Base-by-base conservation (phyloP, 2,888 invertebrate genomes). In the Xylophagus ater region DNA sequence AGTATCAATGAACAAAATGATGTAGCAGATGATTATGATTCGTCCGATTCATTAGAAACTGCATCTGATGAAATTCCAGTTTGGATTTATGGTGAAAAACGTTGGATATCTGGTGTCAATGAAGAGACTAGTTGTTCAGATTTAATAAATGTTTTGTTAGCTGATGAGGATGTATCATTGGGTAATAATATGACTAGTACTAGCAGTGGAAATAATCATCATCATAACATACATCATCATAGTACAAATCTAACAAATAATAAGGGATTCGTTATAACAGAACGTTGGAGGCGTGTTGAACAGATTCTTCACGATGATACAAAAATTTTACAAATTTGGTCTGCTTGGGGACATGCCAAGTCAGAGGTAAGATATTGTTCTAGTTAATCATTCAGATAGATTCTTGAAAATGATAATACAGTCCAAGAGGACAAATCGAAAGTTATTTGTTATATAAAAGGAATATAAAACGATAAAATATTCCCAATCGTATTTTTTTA, bases 31-130 rank as follows among this genome's bases (percentile, higher is more conserved):
- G 51, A 49, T 15, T 49, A 47, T 33, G 54, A 55, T 45, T 54
- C 56, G 10, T 49, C 50, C 28, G 55, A 49, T 24, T 55, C 55
- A 18, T 46, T 53, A 45, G 56, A 57, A 44, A 55, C 54, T 3
- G 46, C 49, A 23, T 53, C 55, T 19, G 77, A 77, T 55, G 80
- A 81, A 57, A 72, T 83, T 26, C 79, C 81, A 8, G 78, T 87
- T 47, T 73, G 83, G 71, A 76, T 86, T 17, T 69, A 76, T 42
- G 83, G 83, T 3, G 78, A 80, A 53, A 78, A 79, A 56, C 72
- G 83, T 52, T 85, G 83, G 82, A 80, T 87, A 41, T 76, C 83
- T 2, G 86, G 86, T 3, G 76, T 86, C 34, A 73, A 76, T 35
- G 68, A 76, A 8, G 74, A 77, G 49, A 86, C 86, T 23, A 85